Evolutionary conservation across 2,113 vertebrate genomes (phyloP), one percentile per base, ranked within the genome.

Genomic region (Circaetus cinerascens): DNA sequence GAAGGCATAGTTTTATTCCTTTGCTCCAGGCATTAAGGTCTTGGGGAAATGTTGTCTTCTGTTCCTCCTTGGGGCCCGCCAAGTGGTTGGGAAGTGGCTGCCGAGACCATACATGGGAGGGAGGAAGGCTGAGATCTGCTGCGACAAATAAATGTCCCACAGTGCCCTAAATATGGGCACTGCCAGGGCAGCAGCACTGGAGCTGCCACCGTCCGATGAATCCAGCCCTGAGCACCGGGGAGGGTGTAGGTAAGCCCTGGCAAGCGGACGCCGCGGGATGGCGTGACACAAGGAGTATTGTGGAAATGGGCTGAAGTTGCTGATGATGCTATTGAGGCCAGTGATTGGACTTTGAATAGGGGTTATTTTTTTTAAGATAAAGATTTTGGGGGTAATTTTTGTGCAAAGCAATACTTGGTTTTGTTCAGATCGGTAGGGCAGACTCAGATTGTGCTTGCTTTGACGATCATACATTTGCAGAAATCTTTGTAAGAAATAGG

Each of bases 51-150:
- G 21, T 53, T 53, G 8, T 59, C 53, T 84, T 66, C 17, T 34
- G 2, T 41, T 81, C 48, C 22, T 87, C 26, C 32, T 48, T 36
- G 25, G 60, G 26, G 10, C 8, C 36, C 1, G 0, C 29, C 10
- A 18, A 46, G 50, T 6, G 7, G 38, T 22, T 57, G 20, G 57
- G 13, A 77, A 30, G 9, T 8, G n/a, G 22, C 34, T 71, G 48
- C 41, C 2, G 9, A 16, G 50, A 60, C 45, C 57, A 36, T 6
- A 15, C 5, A 2, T 0, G 1, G 53, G 40, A 29, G n/a, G 41
- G 53, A 68, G 29, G 40, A 51, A 40, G 15, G 40, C 15, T 46
- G 48, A 69, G 56, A 43, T 36, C 36, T 14, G n/a, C 23, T 40
- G 15, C 32, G 32, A 51, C 23, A 21, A 59, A 64, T 25, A 50